phyloP scores from a whole-genome alignment of 2,888 invertebrate species.

The Mactromeris polynyma region DNA sequence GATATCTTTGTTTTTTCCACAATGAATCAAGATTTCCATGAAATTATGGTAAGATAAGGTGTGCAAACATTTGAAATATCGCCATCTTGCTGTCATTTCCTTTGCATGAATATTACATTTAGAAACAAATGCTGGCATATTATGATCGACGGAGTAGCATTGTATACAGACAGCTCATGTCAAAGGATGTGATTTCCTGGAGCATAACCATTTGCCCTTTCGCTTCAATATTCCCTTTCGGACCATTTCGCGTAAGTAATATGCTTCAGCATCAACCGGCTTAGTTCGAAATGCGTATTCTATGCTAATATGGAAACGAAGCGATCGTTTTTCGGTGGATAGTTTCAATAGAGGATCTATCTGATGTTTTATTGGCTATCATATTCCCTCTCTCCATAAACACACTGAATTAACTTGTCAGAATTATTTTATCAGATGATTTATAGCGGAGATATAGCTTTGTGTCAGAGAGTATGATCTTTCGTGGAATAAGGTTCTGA shows the following conservation, averaged over 20 bases:
- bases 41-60: neutral
- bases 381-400: slow-evolving; percentile 64
- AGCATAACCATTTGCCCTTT: slow-evolving; percentile 17
- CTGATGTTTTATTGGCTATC: slow-evolving; percentile 58
- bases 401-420: slow-evolving; percentile 71
- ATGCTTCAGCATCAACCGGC: neutral
- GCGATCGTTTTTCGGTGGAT: slow-evolving; percentile 31
- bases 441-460: slow-evolving; percentile 65
- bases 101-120: neutral
- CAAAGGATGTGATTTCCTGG: slow-evolving; percentile 17
- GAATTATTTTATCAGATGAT: slow-evolving; percentile 69
- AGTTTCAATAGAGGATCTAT: slow-evolving; percentile 43
- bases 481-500: slow-evolving; percentile 50
- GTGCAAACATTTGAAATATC: neutral
- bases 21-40: neutral
- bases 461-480: slow-evolving; percentile 68
- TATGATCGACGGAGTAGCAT: neutral
- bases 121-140: neutral
- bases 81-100: neutral
- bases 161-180: slow-evolving; percentile 10
- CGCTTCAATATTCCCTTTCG: slow-evolving; percentile 17
- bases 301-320: slow-evolving; percentile 46
- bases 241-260: slow-evolving; percentile 19
- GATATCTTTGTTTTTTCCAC: neutral
- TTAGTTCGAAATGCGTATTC: slow-evolving; percentile 40